These are phyloP conservation scores for Cydia splendana DNA, from an alignment of 1,140 invertebrate species.

Conservation along the genomic window DNA sequence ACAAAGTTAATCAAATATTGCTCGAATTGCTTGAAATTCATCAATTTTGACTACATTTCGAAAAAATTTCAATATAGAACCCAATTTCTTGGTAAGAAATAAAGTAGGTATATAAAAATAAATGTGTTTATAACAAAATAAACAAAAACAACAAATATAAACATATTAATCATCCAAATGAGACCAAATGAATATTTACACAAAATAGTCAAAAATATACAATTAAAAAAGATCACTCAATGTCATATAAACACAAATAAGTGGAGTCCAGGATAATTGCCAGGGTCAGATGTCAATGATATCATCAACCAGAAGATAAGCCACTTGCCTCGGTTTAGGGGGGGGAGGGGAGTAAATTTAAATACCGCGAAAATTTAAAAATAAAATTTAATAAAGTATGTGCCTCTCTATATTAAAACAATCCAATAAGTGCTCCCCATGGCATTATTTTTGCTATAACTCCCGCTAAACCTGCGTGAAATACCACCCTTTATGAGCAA, in stretches of 20 bases:
- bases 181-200: conserved; percentile 32
- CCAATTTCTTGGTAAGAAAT: not conserved
- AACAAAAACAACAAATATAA: conserved; percentile 23
- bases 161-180: conserved; percentile 23
- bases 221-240: conserved; percentile 13
- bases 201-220: conserved; percentile 13
- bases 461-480: too few relatives aligned
- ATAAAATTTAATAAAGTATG: too few relatives aligned
- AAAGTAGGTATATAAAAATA: not conserved
- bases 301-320: not conserved
- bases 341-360: too few relatives aligned
- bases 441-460: too few relatives aligned
- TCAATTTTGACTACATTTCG: not conserved
- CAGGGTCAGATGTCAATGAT: not conserved
- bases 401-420: too few relatives aligned
- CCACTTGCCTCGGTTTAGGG: too few relatives aligned
- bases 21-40: not conserved
- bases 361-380: too few relatives aligned
- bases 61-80: not conserved
- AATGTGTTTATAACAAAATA: conserved; percentile 7
- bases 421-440: too few relatives aligned
- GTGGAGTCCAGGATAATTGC: not conserved
- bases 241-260: not conserved
- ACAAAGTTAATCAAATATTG: conserved; percentile 5
- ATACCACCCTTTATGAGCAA: too few relatives aligned